These are phyloP conservation scores for Pogonus chalceus DNA, from an alignment of 1,140 invertebrate genomes.

Conservation along the genomic window DNA sequence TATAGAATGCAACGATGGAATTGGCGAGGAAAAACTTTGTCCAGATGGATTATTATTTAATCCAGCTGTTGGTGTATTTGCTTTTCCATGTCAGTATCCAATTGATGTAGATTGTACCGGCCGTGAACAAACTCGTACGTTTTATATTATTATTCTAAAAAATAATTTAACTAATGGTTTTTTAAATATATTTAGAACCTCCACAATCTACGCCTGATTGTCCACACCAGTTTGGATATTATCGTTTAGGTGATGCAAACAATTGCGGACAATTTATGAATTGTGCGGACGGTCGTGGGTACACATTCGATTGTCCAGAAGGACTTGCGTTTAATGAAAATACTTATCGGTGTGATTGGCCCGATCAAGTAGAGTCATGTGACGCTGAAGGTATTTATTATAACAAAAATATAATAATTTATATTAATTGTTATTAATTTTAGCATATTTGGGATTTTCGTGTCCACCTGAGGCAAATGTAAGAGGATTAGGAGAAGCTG, in stretches of 20 bases:
- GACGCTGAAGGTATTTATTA: constrained; percentile 57
- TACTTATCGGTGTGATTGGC: constrained; percentile 76
- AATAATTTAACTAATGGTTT: constrained; percentile 1
- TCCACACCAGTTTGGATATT: constrained; percentile 78
- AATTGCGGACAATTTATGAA: constrained; percentile 79
- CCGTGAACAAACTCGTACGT: constrained; percentile 61
- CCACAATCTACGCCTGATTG: constrained; percentile 64
- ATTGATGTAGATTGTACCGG: constrained; percentile 67
- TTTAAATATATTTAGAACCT: constrained; percentile 37
- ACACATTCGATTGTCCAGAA: constrained; percentile 47
- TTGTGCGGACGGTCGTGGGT: constrained; percentile 61
- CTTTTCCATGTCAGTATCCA: constrained; percentile 75
- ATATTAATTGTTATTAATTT: constrained; percentile 9
- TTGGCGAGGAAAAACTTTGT: constrained; percentile 63
- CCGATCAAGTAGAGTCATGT: constrained; percentile 65
- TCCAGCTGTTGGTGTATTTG: constrained; percentile 52
- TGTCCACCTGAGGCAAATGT: constrained; percentile 45
- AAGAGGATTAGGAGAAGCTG: constrained; percentile 39
- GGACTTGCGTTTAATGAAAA: constrained; percentile 74
- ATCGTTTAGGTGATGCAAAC: constrained; percentile 53
- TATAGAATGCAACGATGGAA: constrained; percentile 59
- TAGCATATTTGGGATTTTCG: constrained; percentile 55
- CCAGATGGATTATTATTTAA: constrained; percentile 79
- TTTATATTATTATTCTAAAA: constrained; percentile 7
- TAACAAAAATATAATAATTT: neutral